Percentiles rank a stretch among this genome's conserved stretches.
phyloP scores from a whole-genome alignment of 2,113 vertebrate species.

The Dendropsophus ebraccatus region DNA sequence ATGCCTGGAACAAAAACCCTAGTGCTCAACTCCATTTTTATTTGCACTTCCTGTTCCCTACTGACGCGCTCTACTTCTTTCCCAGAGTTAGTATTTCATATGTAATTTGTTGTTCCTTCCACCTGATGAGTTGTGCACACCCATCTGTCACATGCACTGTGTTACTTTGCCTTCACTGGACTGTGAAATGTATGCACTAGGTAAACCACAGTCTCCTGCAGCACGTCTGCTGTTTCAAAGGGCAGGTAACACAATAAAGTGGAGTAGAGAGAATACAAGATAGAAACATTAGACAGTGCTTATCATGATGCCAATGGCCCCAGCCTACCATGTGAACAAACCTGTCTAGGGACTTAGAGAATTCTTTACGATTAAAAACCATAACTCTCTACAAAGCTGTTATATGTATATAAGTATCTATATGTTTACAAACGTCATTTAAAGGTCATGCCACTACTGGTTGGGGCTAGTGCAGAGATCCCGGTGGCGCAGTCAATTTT shows the following conservation, averaged over 20 bases:
- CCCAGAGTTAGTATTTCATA: neutral
- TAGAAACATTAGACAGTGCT: neutral
- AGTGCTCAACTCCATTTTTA: neutral
- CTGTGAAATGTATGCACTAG: constrained; percentile 30
- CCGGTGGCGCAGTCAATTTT: too few species aligned
- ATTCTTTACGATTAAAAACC: neutral
- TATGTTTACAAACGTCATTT: neutral
- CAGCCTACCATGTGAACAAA: neutral
- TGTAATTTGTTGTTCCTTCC: neutral
- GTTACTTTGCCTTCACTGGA: neutral
- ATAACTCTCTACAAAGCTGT: too few species aligned
- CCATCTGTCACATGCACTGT: constrained; percentile 5
- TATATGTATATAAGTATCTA: neutral
- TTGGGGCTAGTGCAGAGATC: too few species aligned
- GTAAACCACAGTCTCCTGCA: neutral
- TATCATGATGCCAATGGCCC: neutral
- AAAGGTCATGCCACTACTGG: neutral
- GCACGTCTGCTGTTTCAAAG: neutral
- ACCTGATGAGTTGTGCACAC: neutral
- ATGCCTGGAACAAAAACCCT: neutral
- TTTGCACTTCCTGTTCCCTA: neutral
- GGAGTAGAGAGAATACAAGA: neutral
- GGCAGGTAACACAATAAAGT: constrained; percentile 1
- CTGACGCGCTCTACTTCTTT: neutral
- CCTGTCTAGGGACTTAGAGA: too few species aligned